A percentile compares a stretch with the other conserved stretches of the same genome.
phyloP scores from a whole-genome alignment of 2,113 vertebrate genomes.

The Rousettus leschenaultii region DNA sequence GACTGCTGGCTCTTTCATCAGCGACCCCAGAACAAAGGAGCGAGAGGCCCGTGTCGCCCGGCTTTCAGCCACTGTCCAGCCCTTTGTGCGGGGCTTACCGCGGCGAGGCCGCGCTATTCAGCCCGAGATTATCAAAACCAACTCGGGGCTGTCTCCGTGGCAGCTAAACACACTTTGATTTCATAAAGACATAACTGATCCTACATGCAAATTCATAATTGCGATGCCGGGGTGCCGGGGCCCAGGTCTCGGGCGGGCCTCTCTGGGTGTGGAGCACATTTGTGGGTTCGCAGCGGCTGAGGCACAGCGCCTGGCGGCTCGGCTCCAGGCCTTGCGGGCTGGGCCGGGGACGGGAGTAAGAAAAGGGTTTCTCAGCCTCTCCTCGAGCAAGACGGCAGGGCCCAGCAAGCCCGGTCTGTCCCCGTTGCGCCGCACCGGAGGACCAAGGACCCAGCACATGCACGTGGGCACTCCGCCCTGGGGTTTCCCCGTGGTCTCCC shows the following conservation, averaged over 20 bases:
- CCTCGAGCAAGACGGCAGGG: rapidly evolving
- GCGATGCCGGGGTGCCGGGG: not conserved
- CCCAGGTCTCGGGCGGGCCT: not conserved
- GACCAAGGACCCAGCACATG: rapidly evolving
- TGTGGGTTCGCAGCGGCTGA: not conserved
- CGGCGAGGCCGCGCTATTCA: conserved; percentile 83
- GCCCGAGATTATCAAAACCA: conserved; percentile 86
- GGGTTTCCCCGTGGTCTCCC: rapidly evolving
- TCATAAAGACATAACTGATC: conserved; percentile 81
- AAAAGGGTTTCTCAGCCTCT: not conserved
- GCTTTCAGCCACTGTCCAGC: conserved; percentile 84
- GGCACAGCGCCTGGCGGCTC: rapidly evolving
- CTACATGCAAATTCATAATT: conserved; percentile 75
- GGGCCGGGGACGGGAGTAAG: not conserved
- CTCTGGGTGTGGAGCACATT: rapidly evolving
- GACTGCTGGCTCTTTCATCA: conserved; percentile 89
- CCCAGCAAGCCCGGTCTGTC: not conserved
- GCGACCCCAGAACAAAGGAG: conserved; percentile 74
- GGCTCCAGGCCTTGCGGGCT: not conserved
- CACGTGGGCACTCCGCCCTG: rapidly evolving
- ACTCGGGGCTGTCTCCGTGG: conserved; percentile 80
- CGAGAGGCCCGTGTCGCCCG: conserved; percentile 69
- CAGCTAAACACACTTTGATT: conserved; percentile 82
- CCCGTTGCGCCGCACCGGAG: rapidly evolving
- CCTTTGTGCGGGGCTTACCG: conserved; percentile 84